Conservation (phyloP, 2,797 vertebrate genomes). For the Pagetopsis macropterus region DNA sequence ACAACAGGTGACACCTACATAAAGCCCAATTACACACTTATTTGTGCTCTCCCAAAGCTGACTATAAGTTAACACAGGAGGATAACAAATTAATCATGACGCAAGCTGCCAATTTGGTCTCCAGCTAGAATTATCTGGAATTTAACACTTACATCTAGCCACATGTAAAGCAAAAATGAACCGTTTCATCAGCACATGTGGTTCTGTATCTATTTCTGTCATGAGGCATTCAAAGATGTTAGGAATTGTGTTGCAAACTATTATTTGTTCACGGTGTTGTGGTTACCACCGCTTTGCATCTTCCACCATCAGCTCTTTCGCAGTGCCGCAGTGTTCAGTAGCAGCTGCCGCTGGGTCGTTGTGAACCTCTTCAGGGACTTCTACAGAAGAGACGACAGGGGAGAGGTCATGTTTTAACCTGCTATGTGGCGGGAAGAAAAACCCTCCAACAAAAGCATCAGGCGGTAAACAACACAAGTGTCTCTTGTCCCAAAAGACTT, state of each 20-base stretch:
- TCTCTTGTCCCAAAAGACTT: slow-evolving; percentile 64
- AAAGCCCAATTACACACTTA: slow-evolving; percentile 76
- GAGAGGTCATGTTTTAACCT: slow-evolving; percentile 70
- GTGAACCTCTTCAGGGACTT: slow-evolving; percentile 45
- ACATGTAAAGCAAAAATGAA: background rate
- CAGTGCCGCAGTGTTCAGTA: slow-evolving; percentile 3
- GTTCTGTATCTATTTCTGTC: background rate
- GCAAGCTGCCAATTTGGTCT: slow-evolving; percentile 24
- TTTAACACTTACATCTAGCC: slow-evolving; percentile 11
- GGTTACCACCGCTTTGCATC: slow-evolving; percentile 20
- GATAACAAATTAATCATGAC: slow-evolving; percentile 65
- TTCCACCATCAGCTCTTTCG: slow-evolving; percentile 15
- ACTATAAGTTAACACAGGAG: slow-evolving; percentile 47
- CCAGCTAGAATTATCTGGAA: slow-evolving; percentile 1
- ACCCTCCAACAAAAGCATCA: slow-evolving; percentile 56
- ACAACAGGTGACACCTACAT: slow-evolving; percentile 81
- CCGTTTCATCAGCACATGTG: background rate
- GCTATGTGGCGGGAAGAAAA: slow-evolving; percentile 43
- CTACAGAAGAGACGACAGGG: slow-evolving; percentile 36
- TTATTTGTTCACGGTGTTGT: slow-evolving; percentile 15
- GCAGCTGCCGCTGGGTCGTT: slow-evolving; percentile 44
- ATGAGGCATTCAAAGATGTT: slow-evolving; percentile 1
- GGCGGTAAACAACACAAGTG: slow-evolving; percentile 75
- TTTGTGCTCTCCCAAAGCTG: slow-evolving; percentile 64
- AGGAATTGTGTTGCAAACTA: background rate